Evolutionary conservation across 2,888 invertebrate species (phyloP).

Genomic region (Cosmopolites sordidus): DNA sequence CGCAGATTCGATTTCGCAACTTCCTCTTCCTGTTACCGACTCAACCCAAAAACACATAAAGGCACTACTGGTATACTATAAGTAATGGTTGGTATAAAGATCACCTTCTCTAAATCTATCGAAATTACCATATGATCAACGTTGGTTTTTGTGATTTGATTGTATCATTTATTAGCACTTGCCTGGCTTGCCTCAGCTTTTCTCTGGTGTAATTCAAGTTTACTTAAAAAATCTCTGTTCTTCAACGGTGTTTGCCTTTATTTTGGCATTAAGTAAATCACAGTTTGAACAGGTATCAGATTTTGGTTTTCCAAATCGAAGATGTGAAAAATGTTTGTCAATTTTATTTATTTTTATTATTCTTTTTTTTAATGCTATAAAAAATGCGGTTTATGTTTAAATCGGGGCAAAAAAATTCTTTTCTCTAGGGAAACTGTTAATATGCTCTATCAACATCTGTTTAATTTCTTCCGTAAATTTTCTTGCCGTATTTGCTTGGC

Average conservation of each 20-base stretch:
- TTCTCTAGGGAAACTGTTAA: conserved; percentile 16
- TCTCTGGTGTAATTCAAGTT: conserved; percentile 10
- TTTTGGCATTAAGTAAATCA: too few relatives aligned
- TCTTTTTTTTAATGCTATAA: conserved; percentile 14
- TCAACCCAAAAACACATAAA: too few relatives aligned
- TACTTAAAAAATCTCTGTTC: conserved; percentile 8
- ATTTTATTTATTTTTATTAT: conserved; percentile 8
- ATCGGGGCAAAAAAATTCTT: too few relatives aligned
- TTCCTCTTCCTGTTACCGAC: conserved; percentile 5
- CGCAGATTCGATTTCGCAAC: too few relatives aligned
- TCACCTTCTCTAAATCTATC: conserved; percentile 9
- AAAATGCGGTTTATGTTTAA: conserved; percentile 17
- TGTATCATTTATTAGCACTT: conserved; percentile 5
- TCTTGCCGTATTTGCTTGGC: conserved; percentile 11
- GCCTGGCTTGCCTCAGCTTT: conserved; percentile 6
- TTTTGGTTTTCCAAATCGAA: too few relatives aligned
- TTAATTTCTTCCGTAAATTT: conserved; percentile 14
- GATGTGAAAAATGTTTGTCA: too few relatives aligned
- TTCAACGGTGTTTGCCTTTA: too few relatives aligned
- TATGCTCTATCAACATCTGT: conserved; percentile 12
- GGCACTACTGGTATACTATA: conserved; percentile 9
- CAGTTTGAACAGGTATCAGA: too few relatives aligned
- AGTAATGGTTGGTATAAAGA: conserved; percentile 10
- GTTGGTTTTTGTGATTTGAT: not conserved
- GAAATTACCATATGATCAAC: too few relatives aligned